Conservation (phyloP, 1,140 invertebrate genomes). For the Trachymyrmex septentrionalis region DNA sequence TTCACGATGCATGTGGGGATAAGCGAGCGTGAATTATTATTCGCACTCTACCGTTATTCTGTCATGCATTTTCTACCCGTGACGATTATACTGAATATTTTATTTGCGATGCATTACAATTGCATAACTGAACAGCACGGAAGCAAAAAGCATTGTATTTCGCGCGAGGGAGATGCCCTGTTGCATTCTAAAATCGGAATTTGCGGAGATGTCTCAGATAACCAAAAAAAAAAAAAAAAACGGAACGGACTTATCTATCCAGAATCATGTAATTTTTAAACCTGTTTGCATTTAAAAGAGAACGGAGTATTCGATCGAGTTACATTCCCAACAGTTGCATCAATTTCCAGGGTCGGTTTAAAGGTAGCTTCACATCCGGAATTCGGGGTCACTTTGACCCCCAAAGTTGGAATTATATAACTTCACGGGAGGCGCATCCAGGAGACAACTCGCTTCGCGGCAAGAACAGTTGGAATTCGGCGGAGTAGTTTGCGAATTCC, state of each 20-base stretch:
- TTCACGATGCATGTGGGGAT: constrained; percentile 13
- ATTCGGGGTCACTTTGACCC: constrained; percentile 31
- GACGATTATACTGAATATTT: constrained; percentile 49
- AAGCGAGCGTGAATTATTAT: constrained; percentile 54
- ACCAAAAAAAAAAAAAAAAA: no score
- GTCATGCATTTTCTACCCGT: constrained; percentile 28
- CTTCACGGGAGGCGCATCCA: constrained; percentile 35
- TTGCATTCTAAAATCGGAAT: background rate
- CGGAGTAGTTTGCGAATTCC: constrained; percentile 34
- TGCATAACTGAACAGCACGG: background rate
- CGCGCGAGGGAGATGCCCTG: background rate
- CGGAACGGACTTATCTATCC: background rate
- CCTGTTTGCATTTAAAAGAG: background rate
- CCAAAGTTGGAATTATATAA: constrained; percentile 43
- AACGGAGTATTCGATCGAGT: background rate
- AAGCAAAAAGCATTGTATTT: background rate
- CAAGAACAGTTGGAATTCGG: constrained; percentile 46
- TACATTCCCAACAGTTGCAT: background rate
- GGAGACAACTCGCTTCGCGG: constrained; percentile 32
- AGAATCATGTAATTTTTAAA: background rate
- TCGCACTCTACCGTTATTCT: constrained; percentile 22
- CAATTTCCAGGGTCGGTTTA: background rate
- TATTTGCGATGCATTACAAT: constrained; percentile 22
- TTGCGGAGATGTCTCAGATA: background rate
- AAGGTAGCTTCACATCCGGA: background rate